phyloP scores from a whole-genome alignment of 92 coral and sea anemone genomes.

The Montipora capitata region DNA sequence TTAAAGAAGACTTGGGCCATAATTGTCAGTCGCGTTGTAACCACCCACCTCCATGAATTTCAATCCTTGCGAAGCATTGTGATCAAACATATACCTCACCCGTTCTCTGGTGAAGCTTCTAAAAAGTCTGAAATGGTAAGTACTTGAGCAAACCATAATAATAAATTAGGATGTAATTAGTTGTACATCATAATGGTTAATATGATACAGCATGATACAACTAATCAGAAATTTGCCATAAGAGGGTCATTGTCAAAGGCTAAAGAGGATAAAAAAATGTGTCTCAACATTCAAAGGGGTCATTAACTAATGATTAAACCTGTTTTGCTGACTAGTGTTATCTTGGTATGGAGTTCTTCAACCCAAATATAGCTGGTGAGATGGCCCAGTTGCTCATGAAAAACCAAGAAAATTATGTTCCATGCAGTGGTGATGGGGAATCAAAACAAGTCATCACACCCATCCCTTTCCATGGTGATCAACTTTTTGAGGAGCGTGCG shows the following conservation, averaged over 20 bases:
- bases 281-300: neutral
- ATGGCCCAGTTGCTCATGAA: constrained; percentile 38
- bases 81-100: constrained; percentile 68
- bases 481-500: constrained; percentile 54
- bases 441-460: constrained; percentile 16
- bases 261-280: neutral
- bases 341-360: constrained; percentile 48
- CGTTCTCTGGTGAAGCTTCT: constrained; percentile 14
- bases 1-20: constrained; percentile 58
- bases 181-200: neutral
- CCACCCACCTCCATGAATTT: constrained; percentile 16
- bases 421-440: constrained; percentile 24
- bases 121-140: neutral
- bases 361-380: neutral
- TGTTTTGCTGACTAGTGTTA: constrained; percentile 36
- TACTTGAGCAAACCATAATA: neutral
- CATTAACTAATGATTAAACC: neutral
- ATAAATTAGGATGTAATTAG: neutral
- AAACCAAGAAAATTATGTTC: constrained; percentile 53
- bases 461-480: constrained; percentile 60
- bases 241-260: neutral
- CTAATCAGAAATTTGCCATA: constrained; percentile 3
- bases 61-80: constrained; percentile 44
- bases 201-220: constrained; percentile 4
- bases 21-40: neutral